Evolutionary conservation across 2,797 vertebrate species (phyloP).

Genomic region (Enteromius anoplus): DNA sequence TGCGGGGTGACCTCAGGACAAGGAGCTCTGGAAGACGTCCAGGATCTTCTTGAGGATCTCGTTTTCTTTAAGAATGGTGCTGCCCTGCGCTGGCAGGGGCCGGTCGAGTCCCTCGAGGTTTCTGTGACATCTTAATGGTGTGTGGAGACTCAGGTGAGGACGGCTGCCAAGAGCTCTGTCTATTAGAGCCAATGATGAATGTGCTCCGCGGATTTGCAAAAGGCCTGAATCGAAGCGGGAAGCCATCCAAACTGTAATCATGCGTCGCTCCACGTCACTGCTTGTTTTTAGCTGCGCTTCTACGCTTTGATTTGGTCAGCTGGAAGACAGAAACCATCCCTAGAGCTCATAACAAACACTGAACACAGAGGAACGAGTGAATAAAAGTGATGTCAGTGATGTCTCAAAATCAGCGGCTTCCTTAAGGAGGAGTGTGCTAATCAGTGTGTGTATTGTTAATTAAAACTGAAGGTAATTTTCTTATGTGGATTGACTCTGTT

Average conservation of each 20-base stretch:
- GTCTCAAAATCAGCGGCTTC: neutral
- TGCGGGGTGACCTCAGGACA: constrained; percentile 56
- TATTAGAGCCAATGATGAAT: constrained; percentile 31
- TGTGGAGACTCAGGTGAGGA: constrained; percentile 51
- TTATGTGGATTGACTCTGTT: no score
- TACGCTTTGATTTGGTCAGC: neutral
- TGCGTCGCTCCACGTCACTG: neutral
- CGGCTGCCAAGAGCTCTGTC: constrained; percentile 20
- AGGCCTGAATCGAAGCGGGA: constrained; percentile 24
- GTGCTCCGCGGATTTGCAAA: constrained; percentile 11
- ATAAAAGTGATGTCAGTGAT: neutral
- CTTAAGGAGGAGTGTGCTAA: neutral
- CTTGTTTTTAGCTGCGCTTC: constrained; percentile 10
- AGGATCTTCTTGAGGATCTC: constrained; percentile 42
- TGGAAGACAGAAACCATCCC: constrained; percentile 1
- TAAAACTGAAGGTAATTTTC: neutral
- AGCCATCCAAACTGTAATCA: constrained; percentile 27
- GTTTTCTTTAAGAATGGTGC: constrained; percentile 25
- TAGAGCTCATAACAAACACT: neutral
- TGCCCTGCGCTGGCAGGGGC: constrained; percentile 24
- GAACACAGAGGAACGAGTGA: neutral
- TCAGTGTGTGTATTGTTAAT: neutral
- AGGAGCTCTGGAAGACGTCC: constrained; percentile 43
- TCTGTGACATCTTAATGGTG: constrained; percentile 38
- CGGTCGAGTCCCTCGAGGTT: constrained; percentile 32